Percentiles rank a stretch among this genome's conserved stretches.
Conservation (phyloP, 2,888 invertebrate genomes). For the Rhingia campestris region DNA sequence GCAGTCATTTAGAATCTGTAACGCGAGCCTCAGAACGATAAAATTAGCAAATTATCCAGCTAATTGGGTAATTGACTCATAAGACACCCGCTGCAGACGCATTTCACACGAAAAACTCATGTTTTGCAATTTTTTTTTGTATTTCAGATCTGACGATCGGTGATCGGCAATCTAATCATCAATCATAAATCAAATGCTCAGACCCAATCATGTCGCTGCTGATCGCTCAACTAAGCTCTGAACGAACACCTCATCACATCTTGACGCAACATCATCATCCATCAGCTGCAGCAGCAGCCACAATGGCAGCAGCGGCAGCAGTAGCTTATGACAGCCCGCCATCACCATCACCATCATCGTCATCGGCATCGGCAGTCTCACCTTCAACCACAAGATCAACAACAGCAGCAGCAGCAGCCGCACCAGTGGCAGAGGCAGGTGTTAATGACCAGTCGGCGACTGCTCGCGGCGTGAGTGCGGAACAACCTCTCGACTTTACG, state of each 20-base stretch:
- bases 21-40: not conserved
- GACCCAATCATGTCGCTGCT: slow-evolving; percentile 74
- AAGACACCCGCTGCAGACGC: slow-evolving; percentile 20
- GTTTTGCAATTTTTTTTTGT: slow-evolving; percentile 44
- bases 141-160: not conserved
- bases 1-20: slow-evolving; percentile 2
- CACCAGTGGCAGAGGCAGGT: slow-evolving; percentile 76
- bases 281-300: slow-evolving; percentile 69
- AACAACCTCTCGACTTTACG: slow-evolving; percentile 76
- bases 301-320: slow-evolving; percentile 59
- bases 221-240: slow-evolving; percentile 74
- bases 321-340: slow-evolving; percentile 71
- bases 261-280: slow-evolving; percentile 77
- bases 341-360: slow-evolving; percentile 69
- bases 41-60: slow-evolving; percentile 60
- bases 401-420: slow-evolving; percentile 63
- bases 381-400: slow-evolving; percentile 72
- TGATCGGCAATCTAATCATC: slow-evolving; percentile 62
- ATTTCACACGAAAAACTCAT: slow-evolving; percentile 47
- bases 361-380: slow-evolving; percentile 66
- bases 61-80: slow-evolving; percentile 71
- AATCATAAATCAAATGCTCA: slow-evolving; percentile 74
- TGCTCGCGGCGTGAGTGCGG: slow-evolving; percentile 74
- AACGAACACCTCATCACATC: slow-evolving; percentile 74
- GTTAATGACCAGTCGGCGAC: slow-evolving; percentile 79